Evolutionary conservation across 2,113 vertebrate species (phyloP), one percentile per base, ranked within the genome.

Genomic region (Calcarius ornatus): DNA sequence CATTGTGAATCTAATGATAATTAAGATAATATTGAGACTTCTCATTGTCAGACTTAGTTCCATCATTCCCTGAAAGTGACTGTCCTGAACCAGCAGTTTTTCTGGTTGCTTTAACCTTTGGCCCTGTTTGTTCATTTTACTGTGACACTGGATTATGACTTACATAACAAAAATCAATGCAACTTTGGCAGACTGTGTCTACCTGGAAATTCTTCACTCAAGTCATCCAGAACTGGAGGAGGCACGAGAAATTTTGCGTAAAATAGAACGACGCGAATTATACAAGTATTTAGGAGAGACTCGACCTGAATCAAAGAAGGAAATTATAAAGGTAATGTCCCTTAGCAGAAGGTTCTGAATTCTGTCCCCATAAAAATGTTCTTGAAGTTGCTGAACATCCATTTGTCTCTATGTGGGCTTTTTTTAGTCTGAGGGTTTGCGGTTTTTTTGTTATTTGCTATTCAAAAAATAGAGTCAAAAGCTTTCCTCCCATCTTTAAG

Each of bases 191-290:
- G 99, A 99, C 97, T 94, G 98, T 20, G 94, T 99, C 88, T 99
- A 99, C 97, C 98, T 99, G 96, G 98, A 98, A 90, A 99, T 99
- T 81, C 98, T 99, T 71, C 65, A 99, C 96, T 99, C 99, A 12
- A 97, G 97, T 45, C 31, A 95, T 13, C 81, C 96, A 6, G 96
- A 97, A 5, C 97, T 99, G 94, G 69, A 95, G 3, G 98, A 98
- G 28, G 98, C 99, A 11, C 98, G 65, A 85, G 78, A 97, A 56
- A 98, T 99, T 89, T 94, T 99, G n/a, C 94, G 13, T 33, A 98
- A 99, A 93, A 97, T 99, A 45, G 84, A 98, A 78, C 92, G 86
- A 19, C 98, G 99, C 15, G 96, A 98, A 30, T 97, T 99, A 7
- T 99, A 99, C 96, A 99, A 98, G 75, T 99, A 87, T 93, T 86